A percentile compares a stretch with the other conserved stretches of the same genome.
Conservation (phyloP, 1,140 invertebrate genomes). For the Drosophila watanabei region DNA sequence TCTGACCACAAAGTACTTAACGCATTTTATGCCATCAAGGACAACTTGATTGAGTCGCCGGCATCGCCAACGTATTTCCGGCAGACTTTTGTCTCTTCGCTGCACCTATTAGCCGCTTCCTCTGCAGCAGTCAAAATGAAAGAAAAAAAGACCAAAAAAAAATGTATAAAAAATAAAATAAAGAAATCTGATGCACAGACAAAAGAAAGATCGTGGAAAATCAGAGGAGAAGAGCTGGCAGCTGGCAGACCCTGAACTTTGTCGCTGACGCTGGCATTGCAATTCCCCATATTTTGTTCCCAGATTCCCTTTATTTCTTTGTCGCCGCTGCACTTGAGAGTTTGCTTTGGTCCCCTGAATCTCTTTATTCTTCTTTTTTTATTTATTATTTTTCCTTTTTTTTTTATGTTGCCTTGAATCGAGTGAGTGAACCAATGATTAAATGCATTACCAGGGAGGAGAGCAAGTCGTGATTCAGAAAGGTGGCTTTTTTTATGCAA, state of each 20-base stretch:
- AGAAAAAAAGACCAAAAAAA: neutral
- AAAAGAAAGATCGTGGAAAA: constrained; percentile 51
- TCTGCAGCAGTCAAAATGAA: constrained; percentile 33
- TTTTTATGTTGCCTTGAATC: constrained; percentile 53
- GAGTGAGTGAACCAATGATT: constrained; percentile 65
- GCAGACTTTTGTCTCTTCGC: constrained; percentile 54
- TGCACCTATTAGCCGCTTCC: constrained; percentile 78
- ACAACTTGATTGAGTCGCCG: constrained; percentile 61
- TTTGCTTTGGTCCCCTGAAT: constrained; percentile 31
- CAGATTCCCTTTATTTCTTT: constrained; percentile 48
- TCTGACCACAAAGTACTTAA: constrained; percentile 47
- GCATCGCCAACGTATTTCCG: constrained; percentile 70
- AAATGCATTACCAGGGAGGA: constrained; percentile 45
- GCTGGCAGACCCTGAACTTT: constrained; percentile 74
- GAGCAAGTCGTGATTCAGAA: neutral
- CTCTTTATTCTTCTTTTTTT: constrained; percentile 35
- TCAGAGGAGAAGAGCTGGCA: constrained; percentile 43
- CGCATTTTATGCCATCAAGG: constrained; percentile 46
- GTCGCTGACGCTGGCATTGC: constrained; percentile 59
- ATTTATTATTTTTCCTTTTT: neutral
- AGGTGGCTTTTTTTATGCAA: neutral
- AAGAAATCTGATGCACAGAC: constrained; percentile 31
- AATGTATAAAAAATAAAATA: neutral
- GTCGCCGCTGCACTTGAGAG: constrained; percentile 55
- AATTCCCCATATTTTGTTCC: constrained; percentile 44